Evolutionary conservation across 1,140 invertebrate species (phyloP), one percentile per base, ranked within the genome.

Genomic region (Wiebesia pumilae): DNA sequence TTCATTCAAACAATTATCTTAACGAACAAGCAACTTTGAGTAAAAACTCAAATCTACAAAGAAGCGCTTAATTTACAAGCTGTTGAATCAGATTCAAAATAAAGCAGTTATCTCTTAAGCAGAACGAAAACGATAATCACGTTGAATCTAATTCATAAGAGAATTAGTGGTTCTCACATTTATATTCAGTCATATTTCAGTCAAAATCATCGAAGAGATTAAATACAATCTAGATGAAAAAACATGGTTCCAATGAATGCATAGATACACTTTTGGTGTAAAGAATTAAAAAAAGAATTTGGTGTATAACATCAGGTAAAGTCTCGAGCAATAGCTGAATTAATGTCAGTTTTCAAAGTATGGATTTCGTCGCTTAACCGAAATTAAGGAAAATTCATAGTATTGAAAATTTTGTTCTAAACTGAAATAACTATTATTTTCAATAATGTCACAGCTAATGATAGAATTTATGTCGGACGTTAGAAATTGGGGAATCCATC

Each of bases 1-100:
- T 58, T 79, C 51, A 79, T 79, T 79, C 47, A 12, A 79, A 79
- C 51, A 79, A 79, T 79, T 43, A 79, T 58, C 14, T 30, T 24
- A 58, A 33, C 77, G 47, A 79, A 33, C 47, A 35, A 79, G 24
- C n/a, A 33, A 30, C 19, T 43, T 77, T n/a, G 33, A 27, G 12
- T 21, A 58, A 79, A 79, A 38, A 35, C 30, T 51, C 7, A 21
- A 30, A 35, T 58, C 24, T 58, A 58, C 47, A 58, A 54, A 35
- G 30, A 78, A 79, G 12, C n/a, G 21, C 77, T 58, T 79, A 33
- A 79, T 58, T 35, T 79, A 35, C 10, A 54, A 79, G n/a, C 30
- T 79, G 47, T 79, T 54, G 38, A 47, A 30, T 75, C 7, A 43
- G 24, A 43, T 75, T 9, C 38, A 14, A 7, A 40, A 24, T 43